Conservation (phyloP, 2,888 invertebrate genomes). For the Drosophila paracracens region DNA sequence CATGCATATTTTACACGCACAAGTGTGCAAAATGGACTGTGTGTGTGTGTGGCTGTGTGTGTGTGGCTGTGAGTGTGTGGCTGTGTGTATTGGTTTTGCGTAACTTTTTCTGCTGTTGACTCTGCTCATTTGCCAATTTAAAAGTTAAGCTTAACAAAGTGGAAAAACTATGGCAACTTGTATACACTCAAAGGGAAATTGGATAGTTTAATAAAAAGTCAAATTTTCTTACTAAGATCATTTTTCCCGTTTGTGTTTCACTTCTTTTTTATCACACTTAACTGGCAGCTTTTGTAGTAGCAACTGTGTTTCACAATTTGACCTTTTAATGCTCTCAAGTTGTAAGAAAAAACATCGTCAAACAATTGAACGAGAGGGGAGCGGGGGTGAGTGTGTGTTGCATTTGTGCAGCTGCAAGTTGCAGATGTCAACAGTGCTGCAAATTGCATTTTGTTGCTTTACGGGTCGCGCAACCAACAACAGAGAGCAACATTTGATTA, state of each 20-base stretch:
- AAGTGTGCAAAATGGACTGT: conserved; percentile 38
- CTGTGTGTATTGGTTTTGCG: neutral
- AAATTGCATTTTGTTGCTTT: conserved; percentile 39
- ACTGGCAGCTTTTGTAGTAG: neutral
- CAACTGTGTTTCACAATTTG: neutral
- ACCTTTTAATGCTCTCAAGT: neutral
- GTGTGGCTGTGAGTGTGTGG: neutral
- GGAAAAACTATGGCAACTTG: neutral
- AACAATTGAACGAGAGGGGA: neutral
- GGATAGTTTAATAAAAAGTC: conserved; percentile 1
- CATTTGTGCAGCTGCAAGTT: conserved; percentile 15
- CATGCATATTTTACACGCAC: conserved; percentile 53
- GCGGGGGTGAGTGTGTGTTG: too few species aligned
- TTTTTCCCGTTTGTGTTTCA: neutral
- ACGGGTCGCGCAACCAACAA: conserved; percentile 4
- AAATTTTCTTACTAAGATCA: neutral
- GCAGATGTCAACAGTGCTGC: conserved; percentile 55
- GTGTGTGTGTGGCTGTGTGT: conserved; percentile 1
- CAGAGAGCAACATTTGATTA: conserved; percentile 34
- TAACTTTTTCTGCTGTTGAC: conserved; percentile 1
- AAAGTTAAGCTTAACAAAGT: conserved; percentile 28
- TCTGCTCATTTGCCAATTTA: conserved; percentile 44
- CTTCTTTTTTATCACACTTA: neutral
- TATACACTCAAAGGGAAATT: neutral
- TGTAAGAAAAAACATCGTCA: neutral